phyloP scores from a whole-genome alignment of 1,140 invertebrate species.

The Papilio polyxenes region DNA sequence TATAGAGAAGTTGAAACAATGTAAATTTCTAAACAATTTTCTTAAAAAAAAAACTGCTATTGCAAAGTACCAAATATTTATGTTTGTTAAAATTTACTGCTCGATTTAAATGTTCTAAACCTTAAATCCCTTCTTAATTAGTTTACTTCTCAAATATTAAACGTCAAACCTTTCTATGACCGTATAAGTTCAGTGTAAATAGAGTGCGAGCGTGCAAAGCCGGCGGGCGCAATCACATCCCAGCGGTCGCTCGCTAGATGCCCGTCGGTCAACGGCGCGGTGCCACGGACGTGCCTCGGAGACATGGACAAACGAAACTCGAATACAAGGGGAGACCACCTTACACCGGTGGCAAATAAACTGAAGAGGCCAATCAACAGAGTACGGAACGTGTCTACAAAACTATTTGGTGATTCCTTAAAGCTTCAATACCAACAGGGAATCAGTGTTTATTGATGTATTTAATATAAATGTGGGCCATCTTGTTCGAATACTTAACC shows the following conservation, averaged over 20 bases:
- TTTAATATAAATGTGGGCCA: not conserved
- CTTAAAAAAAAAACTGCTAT: too few species aligned
- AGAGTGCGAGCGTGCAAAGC: not conserved
- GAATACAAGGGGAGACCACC: not conserved
- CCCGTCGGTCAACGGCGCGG: not conserved
- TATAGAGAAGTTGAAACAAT: too few species aligned
- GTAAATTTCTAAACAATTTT: too few species aligned
- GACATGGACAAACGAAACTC: not conserved
- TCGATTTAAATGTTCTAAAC: not conserved
- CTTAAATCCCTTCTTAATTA: not conserved
- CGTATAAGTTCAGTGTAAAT: slow-evolving; percentile 8
- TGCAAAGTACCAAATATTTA: too few species aligned
- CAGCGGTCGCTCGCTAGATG: not conserved
- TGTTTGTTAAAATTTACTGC: too few species aligned
- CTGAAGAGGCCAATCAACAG: not conserved
- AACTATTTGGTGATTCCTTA: not conserved
- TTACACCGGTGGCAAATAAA: not conserved
- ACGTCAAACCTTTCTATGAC: not conserved
- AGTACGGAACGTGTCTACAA: not conserved
- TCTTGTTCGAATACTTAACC: not conserved
- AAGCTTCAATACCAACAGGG: not conserved
- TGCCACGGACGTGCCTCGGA: not conserved
- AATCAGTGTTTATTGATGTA: not conserved
- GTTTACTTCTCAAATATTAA: not conserved
- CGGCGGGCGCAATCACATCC: not conserved